Percentiles rank a stretch among this genome's conserved stretches.
Evolutionary conservation across 2,888 invertebrate species (phyloP).

Genomic region (Acholoe squamosa): DNA sequence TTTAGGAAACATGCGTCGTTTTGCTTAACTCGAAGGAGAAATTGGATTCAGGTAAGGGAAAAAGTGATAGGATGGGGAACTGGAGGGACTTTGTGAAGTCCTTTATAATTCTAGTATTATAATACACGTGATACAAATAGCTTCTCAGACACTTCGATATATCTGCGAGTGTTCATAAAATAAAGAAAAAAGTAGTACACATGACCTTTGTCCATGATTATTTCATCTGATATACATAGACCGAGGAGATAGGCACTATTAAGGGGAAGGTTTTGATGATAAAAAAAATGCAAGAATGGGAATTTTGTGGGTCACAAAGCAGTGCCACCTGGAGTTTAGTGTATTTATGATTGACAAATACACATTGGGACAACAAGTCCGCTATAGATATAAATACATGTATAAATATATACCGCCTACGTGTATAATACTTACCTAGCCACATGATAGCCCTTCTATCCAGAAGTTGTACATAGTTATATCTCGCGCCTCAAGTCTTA

Average conservation of each 20-base stretch:
- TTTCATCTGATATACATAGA: neutral
- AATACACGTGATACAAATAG: conserved; percentile 47
- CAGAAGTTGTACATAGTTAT: conserved; percentile 50
- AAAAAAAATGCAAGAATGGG: neutral
- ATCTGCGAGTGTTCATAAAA: conserved; percentile 44
- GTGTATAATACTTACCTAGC: conserved; percentile 49
- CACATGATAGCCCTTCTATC: conserved; percentile 43
- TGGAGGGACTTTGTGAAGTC: neutral
- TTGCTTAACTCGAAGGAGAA: neutral
- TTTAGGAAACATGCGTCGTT: neutral
- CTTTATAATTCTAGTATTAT: conserved; percentile 47
- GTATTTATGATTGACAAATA: neutral
- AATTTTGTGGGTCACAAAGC: neutral
- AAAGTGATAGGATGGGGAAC: conserved; percentile 22
- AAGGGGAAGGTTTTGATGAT: neutral
- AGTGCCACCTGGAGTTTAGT: neutral
- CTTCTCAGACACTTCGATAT: conserved; percentile 33
- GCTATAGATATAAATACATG: conserved; percentile 36
- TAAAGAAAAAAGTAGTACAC: conserved; percentile 27
- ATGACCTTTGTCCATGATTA: conserved; percentile 41
- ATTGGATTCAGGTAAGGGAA: neutral
- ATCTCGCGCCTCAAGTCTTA: conserved; percentile 36
- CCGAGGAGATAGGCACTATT: conserved; percentile 30
- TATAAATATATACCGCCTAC: conserved; percentile 46
- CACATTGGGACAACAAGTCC: neutral